phyloP scores from a whole-genome alignment of 2,113 vertebrate species.

The Panurus biarmicus region DNA sequence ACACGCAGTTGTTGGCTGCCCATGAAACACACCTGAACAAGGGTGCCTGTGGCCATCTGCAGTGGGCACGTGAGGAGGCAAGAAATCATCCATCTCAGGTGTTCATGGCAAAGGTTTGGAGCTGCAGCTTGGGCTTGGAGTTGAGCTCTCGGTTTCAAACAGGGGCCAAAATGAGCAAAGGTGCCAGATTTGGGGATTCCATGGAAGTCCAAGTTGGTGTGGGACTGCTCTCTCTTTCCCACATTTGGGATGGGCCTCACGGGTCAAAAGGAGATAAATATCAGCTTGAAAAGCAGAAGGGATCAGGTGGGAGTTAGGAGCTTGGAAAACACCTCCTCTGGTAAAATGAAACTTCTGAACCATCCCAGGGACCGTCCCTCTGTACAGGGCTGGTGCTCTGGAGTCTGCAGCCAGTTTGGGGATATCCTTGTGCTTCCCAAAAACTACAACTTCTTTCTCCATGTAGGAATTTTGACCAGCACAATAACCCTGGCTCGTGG shows the following conservation, averaged over 20 bases:
- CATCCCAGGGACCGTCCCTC: rapidly evolving
- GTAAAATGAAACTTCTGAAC: background rate
- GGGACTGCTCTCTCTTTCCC: background rate
- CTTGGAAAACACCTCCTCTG: background rate
- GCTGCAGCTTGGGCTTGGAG: background rate
- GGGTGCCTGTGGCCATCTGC: background rate
- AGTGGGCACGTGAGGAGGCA: rapidly evolving
- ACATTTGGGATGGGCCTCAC: rapidly evolving
- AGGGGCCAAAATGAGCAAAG: background rate
- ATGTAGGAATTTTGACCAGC: rapidly evolving
- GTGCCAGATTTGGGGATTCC: background rate
- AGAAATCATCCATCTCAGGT: background rate
- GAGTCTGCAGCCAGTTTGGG: background rate
- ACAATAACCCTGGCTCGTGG: rapidly evolving
- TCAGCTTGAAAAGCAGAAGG: background rate
- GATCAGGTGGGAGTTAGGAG: background rate
- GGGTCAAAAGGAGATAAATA: background rate
- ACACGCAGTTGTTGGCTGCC: rapidly evolving
- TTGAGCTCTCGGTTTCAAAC: background rate
- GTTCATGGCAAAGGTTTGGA: background rate
- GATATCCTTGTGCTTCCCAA: background rate
- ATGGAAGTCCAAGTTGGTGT: background rate
- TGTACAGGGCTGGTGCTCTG: background rate
- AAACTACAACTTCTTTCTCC: background rate
- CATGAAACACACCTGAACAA: rapidly evolving